Conservation (phyloP, 92 coral and sea anemone genomes). For the Blastomussa wellsi region DNA sequence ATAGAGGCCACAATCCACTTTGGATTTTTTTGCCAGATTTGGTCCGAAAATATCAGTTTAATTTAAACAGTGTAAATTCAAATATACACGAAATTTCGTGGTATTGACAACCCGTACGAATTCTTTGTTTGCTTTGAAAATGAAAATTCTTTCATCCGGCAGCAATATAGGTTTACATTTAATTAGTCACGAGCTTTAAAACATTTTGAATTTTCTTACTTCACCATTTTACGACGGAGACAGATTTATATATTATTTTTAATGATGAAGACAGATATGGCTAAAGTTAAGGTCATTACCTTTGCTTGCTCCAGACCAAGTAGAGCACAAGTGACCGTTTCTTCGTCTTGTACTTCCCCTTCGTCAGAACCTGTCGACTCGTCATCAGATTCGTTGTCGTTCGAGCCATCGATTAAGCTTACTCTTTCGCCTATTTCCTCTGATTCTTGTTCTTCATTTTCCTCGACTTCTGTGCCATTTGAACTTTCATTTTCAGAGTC, state of each 20-base stretch:
- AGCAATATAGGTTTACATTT: too few species aligned
- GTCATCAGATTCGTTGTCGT: neutral
- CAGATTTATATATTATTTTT: too few species aligned
- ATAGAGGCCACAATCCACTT: neutral
- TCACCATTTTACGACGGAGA: neutral
- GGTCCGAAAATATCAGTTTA: neutral
- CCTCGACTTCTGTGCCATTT: constrained; percentile 13
- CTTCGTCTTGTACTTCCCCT: constrained; percentile 1
- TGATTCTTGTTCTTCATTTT: neutral
- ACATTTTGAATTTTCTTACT: neutral
- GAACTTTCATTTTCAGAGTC: constrained; percentile 10
- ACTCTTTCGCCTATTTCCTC: neutral
- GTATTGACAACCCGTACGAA: neutral
- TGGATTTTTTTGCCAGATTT: neutral
- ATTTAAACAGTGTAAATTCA: neutral
- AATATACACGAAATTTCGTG: neutral
- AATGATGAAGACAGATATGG: constrained; percentile 6
- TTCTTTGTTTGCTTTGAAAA: neutral
- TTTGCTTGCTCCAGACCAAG: constrained; percentile 49
- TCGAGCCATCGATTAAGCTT: neutral
- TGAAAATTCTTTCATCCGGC: neutral
- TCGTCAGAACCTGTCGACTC: constrained; percentile 2
- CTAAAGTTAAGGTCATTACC: neutral
- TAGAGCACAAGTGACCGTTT: constrained; percentile 38
- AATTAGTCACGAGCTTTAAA: neutral